Percentiles rank a stretch among this genome's conserved stretches.
Conservation (phyloP, 2,888 invertebrate genomes). For the Ectemnius continuus region DNA sequence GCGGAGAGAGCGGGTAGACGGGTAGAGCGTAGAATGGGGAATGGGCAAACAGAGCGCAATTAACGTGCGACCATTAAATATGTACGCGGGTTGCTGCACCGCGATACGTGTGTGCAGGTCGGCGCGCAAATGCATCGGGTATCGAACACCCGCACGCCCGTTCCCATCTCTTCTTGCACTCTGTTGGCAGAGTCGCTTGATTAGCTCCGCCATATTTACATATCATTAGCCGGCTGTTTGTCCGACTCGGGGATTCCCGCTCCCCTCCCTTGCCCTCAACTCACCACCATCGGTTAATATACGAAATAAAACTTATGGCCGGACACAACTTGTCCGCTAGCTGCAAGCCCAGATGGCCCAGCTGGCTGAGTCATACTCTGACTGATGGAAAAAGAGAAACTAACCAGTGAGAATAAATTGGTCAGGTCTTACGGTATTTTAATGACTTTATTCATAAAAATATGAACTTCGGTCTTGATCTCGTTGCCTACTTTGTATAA, state of each 20-base stretch:
- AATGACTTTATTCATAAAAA: constrained; percentile 74
- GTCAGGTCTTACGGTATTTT: constrained; percentile 38
- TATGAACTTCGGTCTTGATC: constrained; percentile 69
- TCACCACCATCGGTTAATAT: constrained; percentile 40
- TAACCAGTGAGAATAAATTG: constrained; percentile 9
- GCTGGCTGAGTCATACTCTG: too few relatives aligned
- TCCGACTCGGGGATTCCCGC: constrained; percentile 70
- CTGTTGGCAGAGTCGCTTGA: constrained; percentile 76
- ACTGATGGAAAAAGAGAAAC: too few relatives aligned
- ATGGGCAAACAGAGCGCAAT: constrained; percentile 75
- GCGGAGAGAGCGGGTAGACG: constrained; percentile 42
- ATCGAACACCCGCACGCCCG: constrained; percentile 67
- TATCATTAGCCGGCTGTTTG: constrained; percentile 77
- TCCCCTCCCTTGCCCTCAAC: constrained; percentile 33
- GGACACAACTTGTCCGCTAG: neutral
- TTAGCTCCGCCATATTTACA: constrained; percentile 77
- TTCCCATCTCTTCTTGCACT: constrained; percentile 67
- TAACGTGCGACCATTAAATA: constrained; percentile 75
- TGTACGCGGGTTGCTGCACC: constrained; percentile 68
- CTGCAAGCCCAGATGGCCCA: too few relatives aligned
- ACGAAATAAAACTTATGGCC: constrained; percentile 44
- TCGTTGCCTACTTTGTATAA: constrained; percentile 67
- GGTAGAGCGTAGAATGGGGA: constrained; percentile 58
- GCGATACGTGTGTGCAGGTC: constrained; percentile 58
- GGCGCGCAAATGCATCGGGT: constrained; percentile 69